A percentile compares a stretch with the other conserved stretches of the same genome.
phyloP scores from a whole-genome alignment of 2,888 invertebrate genomes.

The Aplocera efformata region DNA sequence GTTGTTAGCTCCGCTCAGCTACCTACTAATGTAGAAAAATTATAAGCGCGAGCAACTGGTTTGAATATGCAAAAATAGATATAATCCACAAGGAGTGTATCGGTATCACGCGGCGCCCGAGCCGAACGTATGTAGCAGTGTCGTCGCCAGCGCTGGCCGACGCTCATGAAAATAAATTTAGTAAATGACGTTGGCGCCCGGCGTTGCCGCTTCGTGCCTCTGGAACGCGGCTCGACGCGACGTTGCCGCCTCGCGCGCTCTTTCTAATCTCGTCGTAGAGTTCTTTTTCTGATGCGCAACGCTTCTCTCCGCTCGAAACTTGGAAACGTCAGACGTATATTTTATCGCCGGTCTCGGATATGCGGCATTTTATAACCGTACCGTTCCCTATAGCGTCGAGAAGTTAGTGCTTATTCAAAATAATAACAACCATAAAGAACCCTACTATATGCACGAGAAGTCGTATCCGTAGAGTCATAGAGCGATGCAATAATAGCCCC shows the following conservation, averaged over 20 bases:
- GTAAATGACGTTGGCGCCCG: constrained; percentile 76
- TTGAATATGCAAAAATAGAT: constrained; percentile 64
- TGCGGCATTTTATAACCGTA: constrained; percentile 71
- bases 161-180: constrained; percentile 80
- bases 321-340: constrained; percentile 76
- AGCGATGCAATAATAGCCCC: constrained; percentile 53
- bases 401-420: constrained; percentile 67
- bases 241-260: constrained; percentile 76
- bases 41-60: constrained; percentile 48
- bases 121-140: constrained; percentile 49
- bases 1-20: constrained; percentile 28
- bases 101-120: constrained; percentile 53
- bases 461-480: constrained; percentile 38
- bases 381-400: constrained; percentile 49
- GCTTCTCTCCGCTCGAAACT: constrained; percentile 75
- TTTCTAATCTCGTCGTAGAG: constrained; percentile 81
- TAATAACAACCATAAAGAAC: constrained; percentile 66
- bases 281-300: constrained; percentile 80
- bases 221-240: constrained; percentile 74
- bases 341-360: constrained; percentile 73
- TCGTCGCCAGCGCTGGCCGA: constrained; percentile 69
- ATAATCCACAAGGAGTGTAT: constrained; percentile 54
- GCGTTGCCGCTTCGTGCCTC: constrained; percentile 70
- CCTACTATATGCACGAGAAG: constrained; percentile 43
- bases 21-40: constrained; percentile 41